These are phyloP conservation scores for Amblyteles armatorius DNA, from an alignment of 2,888 invertebrate genomes.

Conservation along the genomic window DNA sequence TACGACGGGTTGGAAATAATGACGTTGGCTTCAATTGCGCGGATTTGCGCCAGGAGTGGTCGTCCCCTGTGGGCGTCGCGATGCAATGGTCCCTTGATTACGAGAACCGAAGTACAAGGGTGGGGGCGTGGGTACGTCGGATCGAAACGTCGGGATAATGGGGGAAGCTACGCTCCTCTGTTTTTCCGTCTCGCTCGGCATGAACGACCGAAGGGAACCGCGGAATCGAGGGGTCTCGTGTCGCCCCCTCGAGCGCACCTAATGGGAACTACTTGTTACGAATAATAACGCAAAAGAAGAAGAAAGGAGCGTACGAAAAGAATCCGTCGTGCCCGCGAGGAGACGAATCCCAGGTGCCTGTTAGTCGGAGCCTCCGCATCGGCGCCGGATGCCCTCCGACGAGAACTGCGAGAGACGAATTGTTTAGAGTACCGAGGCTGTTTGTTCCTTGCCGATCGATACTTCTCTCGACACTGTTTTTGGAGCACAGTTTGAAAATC, in stretches of 20 bases:
- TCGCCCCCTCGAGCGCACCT: conserved; percentile 9
- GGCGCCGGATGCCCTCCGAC: conserved; percentile 1
- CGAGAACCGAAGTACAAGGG: conserved; percentile 14
- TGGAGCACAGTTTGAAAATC: not conserved
- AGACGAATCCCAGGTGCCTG: conserved; percentile 2
- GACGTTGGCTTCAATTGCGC: conserved; percentile 33
- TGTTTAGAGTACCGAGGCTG: conserved; percentile 5
- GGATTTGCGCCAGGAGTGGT: conserved; percentile 13
- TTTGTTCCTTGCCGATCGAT: conserved; percentile 31
- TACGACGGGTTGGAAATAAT: conserved; percentile 24
- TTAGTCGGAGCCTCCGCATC: conserved; percentile 18
- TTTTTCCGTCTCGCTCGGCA: not conserved
- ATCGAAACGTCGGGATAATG: conserved; percentile 8
- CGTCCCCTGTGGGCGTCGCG: conserved; percentile 8
- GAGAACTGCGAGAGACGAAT: conserved; percentile 33
- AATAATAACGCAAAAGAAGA: conserved; percentile 15
- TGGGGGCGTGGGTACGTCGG: not conserved
- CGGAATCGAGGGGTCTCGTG: not conserved
- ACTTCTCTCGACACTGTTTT: conserved; percentile 12
- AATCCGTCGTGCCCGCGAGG: not conserved
- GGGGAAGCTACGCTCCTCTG: not conserved
- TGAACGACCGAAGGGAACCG: not conserved
- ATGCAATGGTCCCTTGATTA: conserved; percentile 36
- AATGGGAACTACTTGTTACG: conserved; percentile 19
- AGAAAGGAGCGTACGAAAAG: not conserved